Conservation (phyloP, 1,140 invertebrate genomes). For the Drosophila bifasciata region DNA sequence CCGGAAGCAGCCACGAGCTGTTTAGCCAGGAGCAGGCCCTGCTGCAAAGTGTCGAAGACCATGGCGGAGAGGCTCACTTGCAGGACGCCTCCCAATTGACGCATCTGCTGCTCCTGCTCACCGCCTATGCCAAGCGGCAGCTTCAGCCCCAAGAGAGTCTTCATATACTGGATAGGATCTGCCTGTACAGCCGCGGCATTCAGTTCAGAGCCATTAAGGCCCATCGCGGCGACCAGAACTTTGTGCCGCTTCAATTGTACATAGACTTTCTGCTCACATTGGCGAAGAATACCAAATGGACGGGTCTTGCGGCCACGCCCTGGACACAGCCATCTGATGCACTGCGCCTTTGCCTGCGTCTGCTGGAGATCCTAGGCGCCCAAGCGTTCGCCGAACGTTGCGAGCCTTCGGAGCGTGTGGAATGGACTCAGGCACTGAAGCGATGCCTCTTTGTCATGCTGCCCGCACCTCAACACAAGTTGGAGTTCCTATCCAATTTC, state of each 20-base stretch:
- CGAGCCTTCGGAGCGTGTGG: constrained; percentile 19
- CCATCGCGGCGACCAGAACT: constrained; percentile 1
- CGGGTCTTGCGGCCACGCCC: constrained; percentile 7
- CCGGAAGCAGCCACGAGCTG: constrained; percentile 31
- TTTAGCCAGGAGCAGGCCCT: constrained; percentile 40
- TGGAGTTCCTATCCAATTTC: constrained; percentile 85
- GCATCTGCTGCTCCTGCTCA: constrained; percentile 70
- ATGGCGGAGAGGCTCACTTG: constrained; percentile 52
- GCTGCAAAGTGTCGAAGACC: constrained; percentile 61
- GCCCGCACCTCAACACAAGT: constrained; percentile 83
- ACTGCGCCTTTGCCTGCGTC: constrained; percentile 48
- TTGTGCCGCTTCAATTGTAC: constrained; percentile 63
- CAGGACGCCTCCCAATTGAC: constrained; percentile 55
- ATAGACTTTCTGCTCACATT: constrained; percentile 63
- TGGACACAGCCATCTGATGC: constrained; percentile 58
- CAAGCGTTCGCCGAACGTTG: constrained; percentile 19
- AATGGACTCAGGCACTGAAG: constrained; percentile 62
- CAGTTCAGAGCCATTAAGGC: constrained; percentile 27
- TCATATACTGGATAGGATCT: constrained; percentile 51
- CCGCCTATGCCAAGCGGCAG: constrained; percentile 57
- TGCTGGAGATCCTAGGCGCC: constrained; percentile 43
- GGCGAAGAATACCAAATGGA: constrained; percentile 54
- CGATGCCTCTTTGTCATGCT: constrained; percentile 82
- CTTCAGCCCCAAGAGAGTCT: constrained; percentile 44
- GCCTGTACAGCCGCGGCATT: constrained; percentile 32